Evolutionary conservation across 2,888 invertebrate genomes (phyloP).

Genomic region (Drosophila parthenogenetica): DNA sequence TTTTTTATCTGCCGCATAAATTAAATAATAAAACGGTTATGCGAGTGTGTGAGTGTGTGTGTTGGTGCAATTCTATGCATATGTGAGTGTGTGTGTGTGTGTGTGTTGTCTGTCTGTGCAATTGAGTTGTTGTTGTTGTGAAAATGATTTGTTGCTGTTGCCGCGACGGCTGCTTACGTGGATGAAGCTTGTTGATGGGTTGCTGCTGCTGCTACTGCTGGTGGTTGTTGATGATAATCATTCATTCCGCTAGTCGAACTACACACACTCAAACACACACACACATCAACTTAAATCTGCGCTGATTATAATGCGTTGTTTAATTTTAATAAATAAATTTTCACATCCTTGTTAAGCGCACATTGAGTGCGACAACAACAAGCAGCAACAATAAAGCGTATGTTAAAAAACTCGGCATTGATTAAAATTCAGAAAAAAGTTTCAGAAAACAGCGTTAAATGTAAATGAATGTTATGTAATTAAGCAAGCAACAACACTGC

Average conservation of each 20-base stretch:
- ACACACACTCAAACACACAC: constrained; percentile 44
- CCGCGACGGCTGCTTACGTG: constrained; percentile 60
- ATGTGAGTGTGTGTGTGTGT: constrained; percentile 27
- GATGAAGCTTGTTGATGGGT: constrained; percentile 67
- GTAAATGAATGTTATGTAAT: constrained; percentile 75
- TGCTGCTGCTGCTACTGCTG: constrained; percentile 51
- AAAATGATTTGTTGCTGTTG: constrained; percentile 60
- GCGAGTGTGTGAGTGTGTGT: constrained; percentile 36
- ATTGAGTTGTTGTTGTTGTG: constrained; percentile 60
- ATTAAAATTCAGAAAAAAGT: constrained; percentile 55
- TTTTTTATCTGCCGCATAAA: constrained; percentile 74
- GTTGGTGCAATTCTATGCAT: constrained; percentile 64
- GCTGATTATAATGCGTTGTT: constrained; percentile 83
- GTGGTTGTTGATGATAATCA: constrained; percentile 69
- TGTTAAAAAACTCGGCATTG: constrained; percentile 61
- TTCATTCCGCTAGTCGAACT: constrained; percentile 56
- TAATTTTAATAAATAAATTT: constrained; percentile 83
- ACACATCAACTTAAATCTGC: constrained; percentile 58
- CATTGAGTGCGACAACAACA: constrained; percentile 56
- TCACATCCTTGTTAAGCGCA: constrained; percentile 81
- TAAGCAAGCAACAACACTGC: constrained; percentile 52
- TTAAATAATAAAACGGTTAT: constrained; percentile 82
- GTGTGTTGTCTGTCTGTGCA: constrained; percentile 62
- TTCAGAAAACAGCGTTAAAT: constrained; percentile 45
- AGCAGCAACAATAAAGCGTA: constrained; percentile 12